Conservation (phyloP, 2,888 invertebrate genomes). For the Zaprionus bogoriensis region DNA sequence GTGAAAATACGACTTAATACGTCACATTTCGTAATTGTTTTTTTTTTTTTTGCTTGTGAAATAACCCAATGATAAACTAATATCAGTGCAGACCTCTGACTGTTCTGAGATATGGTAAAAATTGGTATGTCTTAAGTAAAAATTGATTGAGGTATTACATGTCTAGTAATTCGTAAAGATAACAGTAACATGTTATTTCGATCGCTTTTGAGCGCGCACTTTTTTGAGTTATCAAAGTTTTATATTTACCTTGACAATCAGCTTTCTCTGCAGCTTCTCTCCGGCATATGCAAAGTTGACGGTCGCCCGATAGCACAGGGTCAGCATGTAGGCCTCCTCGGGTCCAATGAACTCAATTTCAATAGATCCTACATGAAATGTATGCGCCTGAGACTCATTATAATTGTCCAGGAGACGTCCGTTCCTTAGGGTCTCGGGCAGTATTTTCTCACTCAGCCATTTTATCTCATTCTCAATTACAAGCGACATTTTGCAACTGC, state of each 20-base stretch:
- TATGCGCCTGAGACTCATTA: conserved; percentile 7
- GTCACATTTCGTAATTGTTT: background rate
- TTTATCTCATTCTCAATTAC: conserved; percentile 42
- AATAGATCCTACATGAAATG: conserved; percentile 55
- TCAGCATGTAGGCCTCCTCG: conserved; percentile 79
- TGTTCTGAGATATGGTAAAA: too few species aligned
- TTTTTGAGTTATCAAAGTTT: too few species aligned
- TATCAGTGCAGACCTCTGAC: too few species aligned
- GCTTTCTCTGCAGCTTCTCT: conserved; percentile 23
- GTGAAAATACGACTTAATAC: too few species aligned
- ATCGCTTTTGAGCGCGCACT: too few species aligned
- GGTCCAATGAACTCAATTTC: conserved; percentile 61
- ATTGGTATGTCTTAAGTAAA: too few species aligned
- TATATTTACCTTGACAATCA: conserved; percentile 77
- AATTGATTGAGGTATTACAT: background rate
- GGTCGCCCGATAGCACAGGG: conserved; percentile 73
- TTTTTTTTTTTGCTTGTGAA: background rate
- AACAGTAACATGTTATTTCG: too few species aligned
- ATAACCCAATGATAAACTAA: background rate
- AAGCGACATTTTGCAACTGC: conserved; percentile 28
- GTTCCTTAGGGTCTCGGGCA: conserved; percentile 53
- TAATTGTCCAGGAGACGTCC: conserved; percentile 51
- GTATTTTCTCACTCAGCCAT: conserved; percentile 55
- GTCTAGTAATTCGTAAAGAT: too few species aligned
- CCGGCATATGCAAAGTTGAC: conserved; percentile 59